These are phyloP conservation scores for Labia minor DNA, from an alignment of 2,888 invertebrate genomes.

Conservation along the genomic window DNA sequence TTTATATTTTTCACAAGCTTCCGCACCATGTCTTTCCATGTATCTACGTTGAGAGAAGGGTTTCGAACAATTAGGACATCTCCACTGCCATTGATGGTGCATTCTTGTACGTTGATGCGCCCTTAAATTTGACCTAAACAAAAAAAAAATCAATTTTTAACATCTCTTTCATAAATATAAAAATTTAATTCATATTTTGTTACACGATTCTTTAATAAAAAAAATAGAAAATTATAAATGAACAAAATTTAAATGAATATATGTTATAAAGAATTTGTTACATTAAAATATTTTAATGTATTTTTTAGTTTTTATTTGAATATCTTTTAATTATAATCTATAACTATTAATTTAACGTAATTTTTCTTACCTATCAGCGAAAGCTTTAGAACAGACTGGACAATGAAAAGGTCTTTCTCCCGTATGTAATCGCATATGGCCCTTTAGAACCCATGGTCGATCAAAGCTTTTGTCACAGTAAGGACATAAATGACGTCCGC, in stretches of 20 bases:
- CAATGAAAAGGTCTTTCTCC: slow-evolving; percentile 60
- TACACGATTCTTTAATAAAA: too few relatives aligned
- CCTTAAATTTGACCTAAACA: slow-evolving; percentile 55
- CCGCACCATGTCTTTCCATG: slow-evolving; percentile 50
- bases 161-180: too few relatives aligned
- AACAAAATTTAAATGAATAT: slow-evolving; percentile 20
- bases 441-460: slow-evolving; percentile 58
- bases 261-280: too few relatives aligned
- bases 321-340: too few relatives aligned
- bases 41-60: slow-evolving; percentile 58
- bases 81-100: slow-evolving; percentile 58
- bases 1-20: slow-evolving; percentile 52
- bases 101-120: slow-evolving; percentile 61
- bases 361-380: slow-evolving; percentile 51
- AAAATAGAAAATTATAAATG: too few relatives aligned
- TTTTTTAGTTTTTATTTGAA: too few relatives aligned
- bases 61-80: slow-evolving; percentile 53
- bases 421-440: slow-evolving; percentile 55
- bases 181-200: too few relatives aligned
- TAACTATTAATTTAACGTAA: too few relatives aligned
- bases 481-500: slow-evolving; percentile 40
- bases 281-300: too few relatives aligned
- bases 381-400: slow-evolving; percentile 52
- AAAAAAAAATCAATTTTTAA: too few relatives aligned
- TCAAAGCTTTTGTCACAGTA: slow-evolving; percentile 56